phyloP scores from a whole-genome alignment of 2,888 invertebrate species.

The Hipparchia sbordonii region DNA sequence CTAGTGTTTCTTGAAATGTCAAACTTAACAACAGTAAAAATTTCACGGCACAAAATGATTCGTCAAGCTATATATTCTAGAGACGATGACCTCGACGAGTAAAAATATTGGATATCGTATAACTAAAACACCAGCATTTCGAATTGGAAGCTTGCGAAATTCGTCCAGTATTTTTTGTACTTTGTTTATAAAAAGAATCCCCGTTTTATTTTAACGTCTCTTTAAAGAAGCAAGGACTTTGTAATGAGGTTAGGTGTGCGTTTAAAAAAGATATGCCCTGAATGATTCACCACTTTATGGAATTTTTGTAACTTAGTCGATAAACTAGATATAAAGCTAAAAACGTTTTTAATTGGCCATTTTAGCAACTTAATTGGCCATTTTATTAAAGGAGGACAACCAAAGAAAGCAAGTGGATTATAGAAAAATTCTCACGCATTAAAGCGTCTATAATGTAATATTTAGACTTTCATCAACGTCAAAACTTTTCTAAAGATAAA shows the following conservation, averaged over 20 bases:
- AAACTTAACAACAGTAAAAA: conserved; percentile 13
- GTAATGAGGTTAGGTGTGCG: neutral
- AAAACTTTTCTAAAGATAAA: too few species aligned
- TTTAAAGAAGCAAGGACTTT: neutral
- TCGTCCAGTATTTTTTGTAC: conserved; percentile 14
- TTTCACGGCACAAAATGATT: conserved; percentile 41
- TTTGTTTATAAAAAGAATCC: neutral
- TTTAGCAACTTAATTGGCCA: neutral
- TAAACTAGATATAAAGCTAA: conserved; percentile 3
- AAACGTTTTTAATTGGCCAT: neutral
- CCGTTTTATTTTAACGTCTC: conserved; percentile 1
- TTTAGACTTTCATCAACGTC: conserved; percentile 30
- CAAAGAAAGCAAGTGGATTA: conserved; percentile 13
- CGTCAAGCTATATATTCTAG: conserved; percentile 38
- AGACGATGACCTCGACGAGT: conserved; percentile 45
- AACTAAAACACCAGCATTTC: conserved; percentile 28
- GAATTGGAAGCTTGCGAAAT: conserved; percentile 28
- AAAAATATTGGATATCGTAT: conserved; percentile 38
- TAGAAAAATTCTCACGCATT: conserved; percentile 32
- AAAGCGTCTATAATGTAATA: conserved; percentile 35
- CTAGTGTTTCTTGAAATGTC: neutral
- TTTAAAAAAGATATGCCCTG: neutral
- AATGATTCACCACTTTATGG: neutral
- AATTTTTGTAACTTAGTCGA: neutral
- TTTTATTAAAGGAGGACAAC: conserved; percentile 14